Evolutionary conservation across 2,797 vertebrate genomes (phyloP), one percentile per base, ranked within the genome.

Genomic region (Rhabdomys pumilio): DNA sequence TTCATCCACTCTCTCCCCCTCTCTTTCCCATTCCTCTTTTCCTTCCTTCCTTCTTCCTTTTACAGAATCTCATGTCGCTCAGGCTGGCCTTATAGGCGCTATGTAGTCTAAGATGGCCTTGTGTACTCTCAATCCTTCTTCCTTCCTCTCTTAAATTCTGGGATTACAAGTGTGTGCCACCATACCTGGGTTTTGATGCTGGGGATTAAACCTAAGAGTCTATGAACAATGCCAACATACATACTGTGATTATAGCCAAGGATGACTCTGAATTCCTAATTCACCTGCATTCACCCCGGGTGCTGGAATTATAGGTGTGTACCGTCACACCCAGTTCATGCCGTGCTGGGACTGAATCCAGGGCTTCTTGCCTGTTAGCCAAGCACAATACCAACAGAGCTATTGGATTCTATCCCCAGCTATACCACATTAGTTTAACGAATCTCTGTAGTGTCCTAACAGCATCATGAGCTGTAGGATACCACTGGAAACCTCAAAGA

Each of bases 381-480:
- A 65, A 79, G 50, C 53, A 44, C 20, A 53, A n/a, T 29, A 50
- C 31, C 41, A 65, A 29, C 84, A 4, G 67, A 53, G 22, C 50
- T 41, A 24, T 29, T 50, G 83, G 34, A 67, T 50, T 85, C 83
- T 57, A 19, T 55, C 34, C 29, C 31, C 31, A 19, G 31, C 59
- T 79, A 12, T 24, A 24, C 24, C 31, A 7, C 65, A 34, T 65
- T 63, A 44, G 6, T 88, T 81, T 88, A 69, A 2, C 65, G 55
- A 55, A 50, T 86, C 93, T 34, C 73, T 96, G 80, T 89, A 31
- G 67, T 2, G 19, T 92, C 50, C 75, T 81, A 69, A 83, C 75
- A 82, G 67, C 15, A 67, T 53, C 0, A 7, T 1, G 67, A 92
- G 44, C n/a, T 93, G 79, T 53, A 93, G 47, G 57, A 38, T 1